Evolutionary conservation across 2,888 invertebrate species (phyloP).

Genomic region (Hypolimnas misippus): DNA sequence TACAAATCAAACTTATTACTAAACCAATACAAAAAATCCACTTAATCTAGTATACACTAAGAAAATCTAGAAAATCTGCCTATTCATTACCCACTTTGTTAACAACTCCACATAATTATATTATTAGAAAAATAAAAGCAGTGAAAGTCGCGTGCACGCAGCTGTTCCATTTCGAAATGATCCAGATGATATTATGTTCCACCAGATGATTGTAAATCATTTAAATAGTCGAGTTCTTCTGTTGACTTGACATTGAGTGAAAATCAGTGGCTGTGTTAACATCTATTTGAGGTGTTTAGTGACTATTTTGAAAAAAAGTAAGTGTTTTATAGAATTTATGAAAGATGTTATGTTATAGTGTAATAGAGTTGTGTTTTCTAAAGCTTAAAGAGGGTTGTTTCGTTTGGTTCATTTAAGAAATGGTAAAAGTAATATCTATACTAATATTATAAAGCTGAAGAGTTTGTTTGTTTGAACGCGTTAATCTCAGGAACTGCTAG

Average conservation of each 20-base stretch:
- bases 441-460: too few relatives aligned
- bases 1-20: too few relatives aligned
- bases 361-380: too few relatives aligned
- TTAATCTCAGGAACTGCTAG: too few relatives aligned
- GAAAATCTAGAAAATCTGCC: not conserved
- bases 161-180: slow-evolving; percentile 53
- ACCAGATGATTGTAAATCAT: slow-evolving; percentile 66
- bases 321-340: not conserved
- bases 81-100: not conserved
- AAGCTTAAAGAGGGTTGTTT: too few relatives aligned
- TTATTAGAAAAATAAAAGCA: slow-evolving; percentile 35
- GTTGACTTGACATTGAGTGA: slow-evolving; percentile 69
- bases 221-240: slow-evolving; percentile 76
- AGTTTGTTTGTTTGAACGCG: too few relatives aligned
- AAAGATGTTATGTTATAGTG: too few relatives aligned
- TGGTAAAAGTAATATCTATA: too few relatives aligned
- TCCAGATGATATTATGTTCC: slow-evolving; percentile 58
- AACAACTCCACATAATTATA: slow-evolving; percentile 31
- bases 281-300: not conserved
- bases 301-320: not conserved
- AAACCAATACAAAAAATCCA: not conserved
- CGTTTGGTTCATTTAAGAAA: too few relatives aligned
- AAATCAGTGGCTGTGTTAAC: slow-evolving; percentile 46
- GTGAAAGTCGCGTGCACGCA: slow-evolving; percentile 37
- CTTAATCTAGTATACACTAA: not conserved